Conservation (phyloP, 2,113 vertebrate species). For the Cisticola juncidis region DNA sequence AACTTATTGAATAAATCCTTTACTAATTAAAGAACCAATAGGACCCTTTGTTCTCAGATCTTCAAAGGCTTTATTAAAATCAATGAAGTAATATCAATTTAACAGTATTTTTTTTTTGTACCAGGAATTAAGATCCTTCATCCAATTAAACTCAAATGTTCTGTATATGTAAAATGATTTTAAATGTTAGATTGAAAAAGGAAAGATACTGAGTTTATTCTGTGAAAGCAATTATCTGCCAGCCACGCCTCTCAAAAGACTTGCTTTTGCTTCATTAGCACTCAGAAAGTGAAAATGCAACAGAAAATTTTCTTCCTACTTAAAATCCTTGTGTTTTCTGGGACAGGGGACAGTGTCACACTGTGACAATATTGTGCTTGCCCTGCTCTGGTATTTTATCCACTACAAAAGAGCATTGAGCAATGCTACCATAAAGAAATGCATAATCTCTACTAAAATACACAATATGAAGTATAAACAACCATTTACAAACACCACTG, state of each 20-base stretch:
- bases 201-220: background rate
- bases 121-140: conserved; percentile 65
- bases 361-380: background rate
- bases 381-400: background rate
- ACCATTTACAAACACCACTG: background rate
- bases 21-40: conserved; percentile 78
- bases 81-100: conserved; percentile 72
- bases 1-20: conserved; percentile 85
- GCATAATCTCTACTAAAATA: background rate
- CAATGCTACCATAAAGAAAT: background rate
- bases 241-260: background rate
- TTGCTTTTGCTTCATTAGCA: background rate
- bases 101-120: conserved; percentile 48
- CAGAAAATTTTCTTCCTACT: background rate
- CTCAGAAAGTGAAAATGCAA: background rate
- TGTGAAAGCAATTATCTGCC: background rate
- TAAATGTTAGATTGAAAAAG: conserved; percentile 16
- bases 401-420: background rate
- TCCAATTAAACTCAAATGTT: conserved; percentile 60
- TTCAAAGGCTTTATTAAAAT: conserved; percentile 77
- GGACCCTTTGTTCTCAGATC: conserved; percentile 65
- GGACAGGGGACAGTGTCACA: background rate
- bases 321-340: background rate
- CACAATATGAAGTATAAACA: background rate
- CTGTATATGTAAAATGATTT: conserved; percentile 32